Evolutionary conservation across 2,888 invertebrate species (phyloP).

Genomic region (Hoplodrina blanda): DNA sequence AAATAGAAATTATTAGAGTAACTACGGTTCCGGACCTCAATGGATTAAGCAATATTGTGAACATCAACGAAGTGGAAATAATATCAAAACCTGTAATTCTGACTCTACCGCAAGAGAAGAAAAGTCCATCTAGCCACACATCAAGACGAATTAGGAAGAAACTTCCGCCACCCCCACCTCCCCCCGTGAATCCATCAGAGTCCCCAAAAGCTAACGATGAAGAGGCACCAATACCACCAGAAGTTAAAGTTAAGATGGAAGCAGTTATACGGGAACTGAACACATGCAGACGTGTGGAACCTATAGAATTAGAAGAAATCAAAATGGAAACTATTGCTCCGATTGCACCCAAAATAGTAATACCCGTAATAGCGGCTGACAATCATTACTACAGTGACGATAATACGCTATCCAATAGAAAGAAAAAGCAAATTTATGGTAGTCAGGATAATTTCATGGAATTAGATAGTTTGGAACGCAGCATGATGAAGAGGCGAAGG

Average conservation of each 20-base stretch:
- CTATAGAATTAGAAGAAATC: slow-evolving; percentile 76
- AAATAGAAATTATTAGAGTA: slow-evolving; percentile 60
- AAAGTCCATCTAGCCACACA: slow-evolving; percentile 77
- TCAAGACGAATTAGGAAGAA: slow-evolving; percentile 83
- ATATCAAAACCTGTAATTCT: slow-evolving; percentile 50
- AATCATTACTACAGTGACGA: slow-evolving; percentile 83
- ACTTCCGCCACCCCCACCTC: slow-evolving; percentile 86
- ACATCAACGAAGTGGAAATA: slow-evolving; percentile 40
- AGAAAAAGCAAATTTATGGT: slow-evolving; percentile 72
- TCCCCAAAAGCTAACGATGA: slow-evolving; percentile 70
- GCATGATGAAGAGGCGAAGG: slow-evolving; percentile 76
- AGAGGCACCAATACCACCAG: slow-evolving; percentile 83
- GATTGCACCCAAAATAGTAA: slow-evolving; percentile 84
- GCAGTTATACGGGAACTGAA: slow-evolving; percentile 91
- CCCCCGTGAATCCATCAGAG: slow-evolving; percentile 71
- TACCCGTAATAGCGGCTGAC: slow-evolving; percentile 86
- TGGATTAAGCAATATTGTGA: slow-evolving; percentile 45
- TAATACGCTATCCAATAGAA: slow-evolving; percentile 73
- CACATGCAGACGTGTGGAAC: slow-evolving; percentile 82
- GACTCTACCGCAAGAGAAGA: slow-evolving; percentile 70
- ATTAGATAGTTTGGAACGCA: slow-evolving; percentile 84
- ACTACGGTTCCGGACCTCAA: slow-evolving; percentile 49
- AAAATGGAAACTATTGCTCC: slow-evolving; percentile 76
- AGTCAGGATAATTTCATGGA: slow-evolving; percentile 75
- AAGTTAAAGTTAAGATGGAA: slow-evolving; percentile 91